Percentiles rank a stretch among this genome's conserved stretches.
phyloP scores from a whole-genome alignment of 30 jellyfish, hydroid and myxozoan species.

The Pelagia noctiluca region DNA sequence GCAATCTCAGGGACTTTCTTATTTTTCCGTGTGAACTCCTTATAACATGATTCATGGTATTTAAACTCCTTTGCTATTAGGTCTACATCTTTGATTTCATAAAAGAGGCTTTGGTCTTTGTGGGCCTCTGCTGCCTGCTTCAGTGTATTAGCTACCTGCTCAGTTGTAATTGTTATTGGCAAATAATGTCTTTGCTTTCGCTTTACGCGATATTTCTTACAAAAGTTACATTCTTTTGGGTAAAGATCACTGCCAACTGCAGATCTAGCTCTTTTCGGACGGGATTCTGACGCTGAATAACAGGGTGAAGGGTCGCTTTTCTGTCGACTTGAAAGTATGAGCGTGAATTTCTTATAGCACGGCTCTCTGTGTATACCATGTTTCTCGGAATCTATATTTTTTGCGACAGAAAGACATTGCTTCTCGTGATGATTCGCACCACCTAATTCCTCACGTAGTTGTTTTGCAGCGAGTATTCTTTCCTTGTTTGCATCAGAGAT shows the following conservation, averaged over 20 bases:
- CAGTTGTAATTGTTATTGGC: constrained; percentile 6
- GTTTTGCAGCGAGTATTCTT: background rate
- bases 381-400: background rate
- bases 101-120: background rate
- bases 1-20: too few relatives aligned
- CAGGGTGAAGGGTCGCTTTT: background rate
- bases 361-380: constrained; percentile 19
- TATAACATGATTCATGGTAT: background rate
- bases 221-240: constrained; percentile 8
- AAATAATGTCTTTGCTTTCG: constrained; percentile 2
- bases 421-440: background rate
- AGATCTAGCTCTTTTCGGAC: constrained; percentile 7
- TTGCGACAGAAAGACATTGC: background rate
- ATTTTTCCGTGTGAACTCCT: background rate
- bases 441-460: background rate
- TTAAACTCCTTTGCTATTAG: too few relatives aligned
- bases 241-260: background rate
- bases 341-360: background rate
- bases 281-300: constrained; percentile 2
- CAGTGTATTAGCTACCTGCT: background rate
- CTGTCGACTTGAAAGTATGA: background rate
- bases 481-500: background rate
- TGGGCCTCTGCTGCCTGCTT: constrained; percentile 1
- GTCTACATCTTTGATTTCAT: constrained; percentile 5
- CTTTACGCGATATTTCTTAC: background rate